Base-by-base conservation (phyloP, 2,797 vertebrate genomes). In the Todus mexicanus region DNA sequence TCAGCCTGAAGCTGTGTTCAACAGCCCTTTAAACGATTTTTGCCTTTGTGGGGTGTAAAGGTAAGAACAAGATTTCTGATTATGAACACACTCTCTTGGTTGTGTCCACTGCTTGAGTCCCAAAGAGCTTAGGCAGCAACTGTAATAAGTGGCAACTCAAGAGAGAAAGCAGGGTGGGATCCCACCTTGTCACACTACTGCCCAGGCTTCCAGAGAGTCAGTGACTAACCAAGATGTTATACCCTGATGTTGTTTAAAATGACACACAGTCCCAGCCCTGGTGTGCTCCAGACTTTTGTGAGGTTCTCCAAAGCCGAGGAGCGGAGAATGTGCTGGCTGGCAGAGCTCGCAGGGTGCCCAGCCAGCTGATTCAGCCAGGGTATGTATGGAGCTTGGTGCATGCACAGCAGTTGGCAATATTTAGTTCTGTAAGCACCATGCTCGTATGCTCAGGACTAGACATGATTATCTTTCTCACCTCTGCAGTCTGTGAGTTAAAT, bases 391-490 rank as follows among this genome's bases (percentile, higher is more conserved):
- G 75, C 81, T 93, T 56, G 26, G 38, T 92, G 75, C 73, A 91
- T 18, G 66, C 88, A 75, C 31, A 65, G 78, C 91, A 91, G 72
- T 83, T 94, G 78, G 89, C 93, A 93, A 94, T 87, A 91, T 10
- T 89, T 82, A 90, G 75, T 91, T 84, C 84, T 77, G 77, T 71
- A 91, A 94, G 91, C 88, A 74, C 66, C 48, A 22, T 10, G 81
- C 69, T 66, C 15, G 1, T 75, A 13, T 48, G 57, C 72, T 90
- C 85, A 83, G 61, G 76, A 70, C 78, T 76, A 76, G 76, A 87
- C 76, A 70, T 43, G 88, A 90, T 92, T 84, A 80, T 87, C 89
- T 93, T 93, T 92, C 94, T 88, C 76, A 86, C 83, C 85, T 94
- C 69, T 84, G 65, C 3, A 50, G 48, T 53, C 79, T 63, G 69